Conservation (phyloP, 2,888 invertebrate genomes). For the Drosophila borealis region DNA sequence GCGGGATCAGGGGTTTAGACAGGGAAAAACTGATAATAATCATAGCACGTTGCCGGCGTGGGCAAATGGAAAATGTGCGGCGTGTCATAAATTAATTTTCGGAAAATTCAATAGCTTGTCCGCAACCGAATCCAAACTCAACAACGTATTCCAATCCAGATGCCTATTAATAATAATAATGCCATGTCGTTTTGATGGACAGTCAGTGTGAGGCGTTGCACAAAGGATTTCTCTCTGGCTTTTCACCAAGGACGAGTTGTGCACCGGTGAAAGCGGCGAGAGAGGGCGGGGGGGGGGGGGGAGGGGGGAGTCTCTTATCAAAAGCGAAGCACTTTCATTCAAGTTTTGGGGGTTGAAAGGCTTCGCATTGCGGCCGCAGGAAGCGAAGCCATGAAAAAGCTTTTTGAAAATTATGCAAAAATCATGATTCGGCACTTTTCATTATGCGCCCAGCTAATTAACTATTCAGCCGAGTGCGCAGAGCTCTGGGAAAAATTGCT, state of each 20-base stretch:
- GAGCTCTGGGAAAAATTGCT: constrained; percentile 22
- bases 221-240: constrained; percentile 33
- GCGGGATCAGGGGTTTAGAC: background rate
- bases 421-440: constrained; percentile 72
- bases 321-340: constrained; percentile 55
- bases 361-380: constrained; percentile 44
- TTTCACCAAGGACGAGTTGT: constrained; percentile 2
- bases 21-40: constrained; percentile 54
- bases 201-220: constrained; percentile 25
- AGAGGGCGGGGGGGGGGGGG: no score
- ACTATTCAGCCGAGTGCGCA: constrained; percentile 52
- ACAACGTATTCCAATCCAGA: constrained; percentile 29
- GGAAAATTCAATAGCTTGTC: constrained; percentile 49
- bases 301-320: constrained; percentile 9
- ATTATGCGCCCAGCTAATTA: constrained; percentile 60
- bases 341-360: constrained; percentile 55
- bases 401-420: constrained; percentile 70
- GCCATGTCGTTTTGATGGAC: constrained; percentile 44
- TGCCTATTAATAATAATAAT: constrained; percentile 63
- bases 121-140: constrained; percentile 18
- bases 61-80: constrained; percentile 64
- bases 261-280: background rate
- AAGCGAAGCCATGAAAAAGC: constrained; percentile 38
- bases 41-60: constrained; percentile 52
- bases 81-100: constrained; percentile 78